phyloP scores from a whole-genome alignment of 2,888 invertebrate species.

The Orchesella flavescens region DNA sequence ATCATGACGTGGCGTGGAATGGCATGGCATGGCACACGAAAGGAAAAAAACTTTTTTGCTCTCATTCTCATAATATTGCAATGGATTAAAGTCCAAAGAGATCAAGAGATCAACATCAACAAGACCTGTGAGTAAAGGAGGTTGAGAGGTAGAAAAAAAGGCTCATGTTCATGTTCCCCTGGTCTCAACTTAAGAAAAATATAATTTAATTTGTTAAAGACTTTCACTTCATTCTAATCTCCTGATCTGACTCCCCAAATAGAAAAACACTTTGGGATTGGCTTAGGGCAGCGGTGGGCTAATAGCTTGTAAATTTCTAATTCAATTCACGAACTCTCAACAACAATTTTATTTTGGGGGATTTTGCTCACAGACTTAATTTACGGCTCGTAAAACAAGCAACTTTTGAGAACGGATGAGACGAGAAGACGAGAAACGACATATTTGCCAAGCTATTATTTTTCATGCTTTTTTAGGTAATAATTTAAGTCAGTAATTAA shows the following conservation, averaged over 20 bases:
- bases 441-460: too few relatives aligned
- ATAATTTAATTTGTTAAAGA: constrained; percentile 47
- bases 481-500: constrained; percentile 19
- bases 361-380: constrained; percentile 49
- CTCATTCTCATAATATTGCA: constrained; percentile 21
- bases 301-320: constrained; percentile 57
- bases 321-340: constrained; percentile 44
- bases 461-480: constrained; percentile 23
- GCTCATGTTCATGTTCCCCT: background rate
- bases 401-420: background rate
- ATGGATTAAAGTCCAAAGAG: constrained; percentile 54
- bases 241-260: constrained; percentile 41
- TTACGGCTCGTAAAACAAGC: constrained; percentile 25
- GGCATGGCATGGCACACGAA: constrained; percentile 17
- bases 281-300: too few relatives aligned
- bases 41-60: constrained; percentile 25
- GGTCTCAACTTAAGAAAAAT: background rate
- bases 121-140: constrained; percentile 31
- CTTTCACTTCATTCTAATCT: constrained; percentile 41
- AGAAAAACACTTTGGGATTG: too few relatives aligned
- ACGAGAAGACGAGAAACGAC: too few relatives aligned
- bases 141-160: constrained; percentile 21
- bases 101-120: constrained; percentile 62
- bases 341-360: constrained; percentile 38
- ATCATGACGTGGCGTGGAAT: background rate